Conservation (phyloP, 35 echinoderm and acorn worm genomes). For the Ophioderma brevispina region DNA sequence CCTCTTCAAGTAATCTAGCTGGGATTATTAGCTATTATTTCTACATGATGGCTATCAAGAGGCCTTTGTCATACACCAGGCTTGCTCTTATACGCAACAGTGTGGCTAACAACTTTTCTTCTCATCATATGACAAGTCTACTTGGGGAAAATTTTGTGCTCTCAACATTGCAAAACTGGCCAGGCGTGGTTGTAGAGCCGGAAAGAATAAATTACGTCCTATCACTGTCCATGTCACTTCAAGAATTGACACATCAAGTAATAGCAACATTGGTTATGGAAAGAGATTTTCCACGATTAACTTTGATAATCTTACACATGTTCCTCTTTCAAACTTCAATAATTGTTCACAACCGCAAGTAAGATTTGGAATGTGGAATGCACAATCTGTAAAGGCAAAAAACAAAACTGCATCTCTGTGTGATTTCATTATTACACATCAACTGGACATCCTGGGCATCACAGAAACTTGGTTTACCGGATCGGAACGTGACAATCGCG, state of each 20-base stretch:
- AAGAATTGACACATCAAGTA: too few species aligned
- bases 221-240: not conserved
- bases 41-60: too few species aligned
- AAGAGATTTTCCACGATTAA: not conserved
- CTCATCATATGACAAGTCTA: not conserved
- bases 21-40: too few species aligned
- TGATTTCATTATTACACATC: conserved; percentile 29
- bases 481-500: conserved; percentile 21
- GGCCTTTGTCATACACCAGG: too few species aligned
- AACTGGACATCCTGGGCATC: conserved; percentile 40
- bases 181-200: not conserved
- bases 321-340: not conserved
- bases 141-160: not conserved
- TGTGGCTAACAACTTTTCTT: too few species aligned
- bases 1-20: too few species aligned
- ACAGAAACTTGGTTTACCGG: conserved; percentile 58
- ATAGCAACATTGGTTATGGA: not conserved
- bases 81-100: too few species aligned
- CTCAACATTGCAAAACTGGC: not conserved
- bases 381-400: conserved; percentile 21
- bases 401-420: conserved; percentile 27
- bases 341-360: not conserved
- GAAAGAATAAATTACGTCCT: not conserved
- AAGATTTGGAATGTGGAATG: conserved; percentile 46
- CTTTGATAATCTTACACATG: not conserved